phyloP scores from a whole-genome alignment of 2,888 invertebrate species.

The Cataglyphis albicans region DNA sequence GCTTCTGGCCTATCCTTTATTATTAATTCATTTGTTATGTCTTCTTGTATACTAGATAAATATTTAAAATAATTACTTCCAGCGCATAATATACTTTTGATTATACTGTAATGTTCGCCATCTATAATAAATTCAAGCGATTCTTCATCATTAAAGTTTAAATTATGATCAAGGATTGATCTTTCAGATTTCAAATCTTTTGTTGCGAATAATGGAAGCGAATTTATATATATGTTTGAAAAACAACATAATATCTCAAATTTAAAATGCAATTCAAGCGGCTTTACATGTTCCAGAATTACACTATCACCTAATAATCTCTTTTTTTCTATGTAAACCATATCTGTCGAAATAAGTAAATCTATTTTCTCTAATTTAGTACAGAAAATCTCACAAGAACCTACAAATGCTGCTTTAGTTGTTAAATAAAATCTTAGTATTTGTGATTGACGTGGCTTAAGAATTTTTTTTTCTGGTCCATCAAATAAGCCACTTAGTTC shows the following conservation, averaged over 20 bases:
- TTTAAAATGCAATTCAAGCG: not conserved
- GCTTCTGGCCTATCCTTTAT: not conserved
- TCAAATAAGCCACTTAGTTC: too few relatives aligned
- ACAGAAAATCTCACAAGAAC: not conserved
- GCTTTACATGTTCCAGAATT: too few relatives aligned
- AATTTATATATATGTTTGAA: not conserved
- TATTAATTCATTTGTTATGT: not conserved
- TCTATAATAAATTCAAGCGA: not conserved
- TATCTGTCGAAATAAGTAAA: not conserved
- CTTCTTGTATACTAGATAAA: not conserved
- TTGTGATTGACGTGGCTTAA: too few relatives aligned
- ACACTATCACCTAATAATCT: not conserved
- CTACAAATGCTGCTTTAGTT: not conserved
- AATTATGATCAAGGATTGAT: not conserved
- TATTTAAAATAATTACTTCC: not conserved
- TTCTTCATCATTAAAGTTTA: not conserved
- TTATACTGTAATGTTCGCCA: not conserved
- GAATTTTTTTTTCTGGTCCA: too few relatives aligned
- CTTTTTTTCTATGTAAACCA: not conserved
- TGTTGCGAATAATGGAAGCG: not conserved
- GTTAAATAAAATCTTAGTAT: not conserved
- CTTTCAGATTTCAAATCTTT: not conserved
- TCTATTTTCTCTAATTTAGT: not conserved
- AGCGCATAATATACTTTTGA: not conserved
- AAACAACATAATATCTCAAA: not conserved